Evolutionary conservation across 2,113 vertebrate genomes (phyloP).

Genomic region (Rhadina sibilatrix): DNA sequence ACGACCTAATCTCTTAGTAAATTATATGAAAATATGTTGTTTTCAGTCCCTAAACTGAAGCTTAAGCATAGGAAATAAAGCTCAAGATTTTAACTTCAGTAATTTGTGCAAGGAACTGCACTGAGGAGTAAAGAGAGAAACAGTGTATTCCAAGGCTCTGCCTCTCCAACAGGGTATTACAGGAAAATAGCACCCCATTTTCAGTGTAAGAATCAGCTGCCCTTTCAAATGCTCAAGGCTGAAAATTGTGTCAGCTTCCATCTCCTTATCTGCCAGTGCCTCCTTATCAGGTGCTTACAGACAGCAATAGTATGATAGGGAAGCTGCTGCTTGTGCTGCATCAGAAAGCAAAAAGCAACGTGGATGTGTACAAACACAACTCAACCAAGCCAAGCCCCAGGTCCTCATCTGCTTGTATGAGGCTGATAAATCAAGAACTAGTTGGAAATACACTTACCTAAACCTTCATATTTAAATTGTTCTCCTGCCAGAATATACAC

Average conservation of each 20-base stretch:
- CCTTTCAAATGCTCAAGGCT: slow-evolving; percentile 2
- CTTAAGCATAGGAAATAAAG: neutral
- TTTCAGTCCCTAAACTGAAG: neutral
- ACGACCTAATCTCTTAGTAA: neutral
- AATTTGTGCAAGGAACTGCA: neutral
- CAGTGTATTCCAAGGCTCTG: neutral
- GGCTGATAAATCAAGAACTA: neutral
- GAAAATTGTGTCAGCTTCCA: neutral
- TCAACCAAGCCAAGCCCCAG: neutral
- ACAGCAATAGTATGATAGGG: neutral
- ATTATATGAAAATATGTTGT: neutral
- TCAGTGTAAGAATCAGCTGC: neutral
- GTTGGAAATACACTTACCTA: neutral
- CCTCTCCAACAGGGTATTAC: neutral
- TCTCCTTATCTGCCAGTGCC: slow-evolving; percentile 13
- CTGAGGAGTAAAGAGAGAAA: neutral
- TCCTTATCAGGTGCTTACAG: slow-evolving; percentile 45
- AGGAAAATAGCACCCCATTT: neutral
- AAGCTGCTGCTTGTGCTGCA: neutral
- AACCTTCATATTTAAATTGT: neutral
- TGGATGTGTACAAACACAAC: neutral
- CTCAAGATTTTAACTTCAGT: neutral
- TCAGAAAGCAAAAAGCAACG: neutral
- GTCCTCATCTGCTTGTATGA: neutral
- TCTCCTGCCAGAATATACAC: neutral